A percentile compares a stretch with the other conserved stretches of the same genome.
phyloP scores from a whole-genome alignment of 2,113 vertebrate genomes.

The Sylvicapra grimmia region DNA sequence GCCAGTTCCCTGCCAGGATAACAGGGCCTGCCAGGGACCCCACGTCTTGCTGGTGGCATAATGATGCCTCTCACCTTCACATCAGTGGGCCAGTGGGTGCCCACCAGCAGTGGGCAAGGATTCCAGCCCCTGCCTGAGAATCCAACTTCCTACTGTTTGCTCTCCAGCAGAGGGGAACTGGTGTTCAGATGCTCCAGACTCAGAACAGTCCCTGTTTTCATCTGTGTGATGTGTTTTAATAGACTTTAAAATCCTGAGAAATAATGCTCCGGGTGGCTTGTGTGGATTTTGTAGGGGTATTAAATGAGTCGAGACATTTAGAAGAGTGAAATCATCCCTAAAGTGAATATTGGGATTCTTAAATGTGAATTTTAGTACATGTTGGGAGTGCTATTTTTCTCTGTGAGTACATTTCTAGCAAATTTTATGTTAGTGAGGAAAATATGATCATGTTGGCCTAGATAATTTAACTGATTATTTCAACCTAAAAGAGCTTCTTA shows the following conservation, averaged over 20 bases:
- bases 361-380: slow-evolving; percentile 15
- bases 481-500: background rate
- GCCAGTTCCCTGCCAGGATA: background rate
- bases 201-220: background rate
- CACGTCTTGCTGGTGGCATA: background rate
- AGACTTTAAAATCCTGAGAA: background rate
- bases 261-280: background rate
- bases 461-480: slow-evolving; percentile 29
- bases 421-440: slow-evolving; percentile 2
- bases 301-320: background rate
- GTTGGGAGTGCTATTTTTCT: slow-evolving; percentile 16
- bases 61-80: background rate
- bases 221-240: background rate
- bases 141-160: background rate
- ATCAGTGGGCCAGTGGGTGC: too few relatives aligned
- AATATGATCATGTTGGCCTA: slow-evolving; percentile 29
- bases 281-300: slow-evolving; percentile 15
- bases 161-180: background rate
- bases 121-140: background rate
- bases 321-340: background rate
- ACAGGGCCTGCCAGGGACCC: background rate
- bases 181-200: background rate
- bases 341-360: background rate
- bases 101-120: background rate
- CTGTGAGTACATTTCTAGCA: background rate